These are phyloP conservation scores for Cheilosia pagana DNA, from an alignment of 2,888 invertebrate species.

Conservation along the genomic window DNA sequence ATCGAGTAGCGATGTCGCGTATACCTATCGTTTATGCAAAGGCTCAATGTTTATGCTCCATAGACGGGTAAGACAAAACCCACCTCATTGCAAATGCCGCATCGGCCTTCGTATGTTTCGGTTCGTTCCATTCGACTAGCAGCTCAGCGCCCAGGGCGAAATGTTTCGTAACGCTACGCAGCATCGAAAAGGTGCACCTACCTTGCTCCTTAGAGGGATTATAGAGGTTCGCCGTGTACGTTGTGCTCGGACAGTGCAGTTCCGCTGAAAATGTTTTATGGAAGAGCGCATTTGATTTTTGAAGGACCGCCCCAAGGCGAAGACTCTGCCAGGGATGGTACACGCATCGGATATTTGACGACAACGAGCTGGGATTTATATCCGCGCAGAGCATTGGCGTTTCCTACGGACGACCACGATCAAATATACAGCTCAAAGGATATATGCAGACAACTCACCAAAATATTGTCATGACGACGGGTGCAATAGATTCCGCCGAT, in stretches of 20 bases:
- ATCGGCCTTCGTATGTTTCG: slow-evolving; percentile 77
- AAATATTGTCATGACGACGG: slow-evolving; percentile 78
- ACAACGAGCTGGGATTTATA: slow-evolving; percentile 81
- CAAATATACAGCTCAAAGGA: not conserved
- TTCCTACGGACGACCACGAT: slow-evolving; percentile 77
- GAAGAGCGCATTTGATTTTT: slow-evolving; percentile 77
- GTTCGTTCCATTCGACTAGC: slow-evolving; percentile 80
- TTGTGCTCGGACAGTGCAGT: slow-evolving; percentile 78
- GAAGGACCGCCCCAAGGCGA: slow-evolving; percentile 78
- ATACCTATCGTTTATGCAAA: slow-evolving; percentile 76
- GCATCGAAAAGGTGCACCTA: slow-evolving; percentile 80
- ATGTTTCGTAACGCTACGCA: slow-evolving; percentile 80
- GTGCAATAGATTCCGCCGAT: slow-evolving; percentile 81
- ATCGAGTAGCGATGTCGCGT: slow-evolving; percentile 78
- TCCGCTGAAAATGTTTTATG: slow-evolving; percentile 80
- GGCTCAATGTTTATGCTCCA: slow-evolving; percentile 28
- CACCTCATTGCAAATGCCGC: slow-evolving; percentile 79
- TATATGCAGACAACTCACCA: slow-evolving; percentile 77
- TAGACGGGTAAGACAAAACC: slow-evolving; percentile 8
- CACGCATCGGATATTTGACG: slow-evolving; percentile 80
- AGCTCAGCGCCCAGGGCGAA: slow-evolving; percentile 81
- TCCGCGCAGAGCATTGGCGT: slow-evolving; percentile 82
- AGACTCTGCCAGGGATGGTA: slow-evolving; percentile 79
- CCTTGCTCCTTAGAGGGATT: slow-evolving; percentile 79
- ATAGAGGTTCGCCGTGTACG: slow-evolving; percentile 80